Conservation (phyloP, 2,888 invertebrate species). For the Mythimna vitellina region DNA sequence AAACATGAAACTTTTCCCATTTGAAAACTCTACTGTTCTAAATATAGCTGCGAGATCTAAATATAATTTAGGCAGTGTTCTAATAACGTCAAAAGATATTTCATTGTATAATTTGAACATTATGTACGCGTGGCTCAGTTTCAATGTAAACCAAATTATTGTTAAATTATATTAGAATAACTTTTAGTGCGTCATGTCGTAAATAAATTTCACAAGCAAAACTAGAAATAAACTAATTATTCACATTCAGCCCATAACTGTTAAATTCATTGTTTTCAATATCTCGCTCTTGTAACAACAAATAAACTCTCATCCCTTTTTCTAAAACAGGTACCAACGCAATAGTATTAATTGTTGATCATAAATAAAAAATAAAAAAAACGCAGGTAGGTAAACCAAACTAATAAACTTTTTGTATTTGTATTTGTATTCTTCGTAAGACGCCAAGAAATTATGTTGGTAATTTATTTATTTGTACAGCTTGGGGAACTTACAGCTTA, state of each 20-base stretch:
- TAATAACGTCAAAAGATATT: constrained; percentile 15
- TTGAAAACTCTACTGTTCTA: constrained; percentile 18
- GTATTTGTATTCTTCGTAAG: neutral
- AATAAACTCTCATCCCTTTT: constrained; percentile 10
- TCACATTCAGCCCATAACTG: neutral
- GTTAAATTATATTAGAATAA: constrained; percentile 29
- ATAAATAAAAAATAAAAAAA: constrained; percentile 13
- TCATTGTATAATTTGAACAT: constrained; percentile 22
- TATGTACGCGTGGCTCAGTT: constrained; percentile 15
- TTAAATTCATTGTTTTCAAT: neutral
- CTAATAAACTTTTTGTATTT: too few relatives aligned
- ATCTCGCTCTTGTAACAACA: neutral
- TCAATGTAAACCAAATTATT: constrained; percentile 23
- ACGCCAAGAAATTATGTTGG: constrained; percentile 1
- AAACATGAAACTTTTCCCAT: constrained; percentile 26
- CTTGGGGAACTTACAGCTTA: too few relatives aligned
- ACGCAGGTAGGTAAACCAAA: too few relatives aligned
- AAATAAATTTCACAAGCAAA: constrained; percentile 10
- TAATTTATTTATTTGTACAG: too few relatives aligned
- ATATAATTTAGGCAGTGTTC: constrained; percentile 19
- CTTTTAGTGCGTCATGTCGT: constrained; percentile 16
- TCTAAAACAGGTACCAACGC: neutral
- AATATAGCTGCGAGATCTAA: constrained; percentile 23
- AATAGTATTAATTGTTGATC: neutral
- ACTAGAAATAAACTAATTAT: constrained; percentile 17